phyloP scores from a whole-genome alignment of 2,888 invertebrate genomes.

The Drosophila subquinaria region DNA sequence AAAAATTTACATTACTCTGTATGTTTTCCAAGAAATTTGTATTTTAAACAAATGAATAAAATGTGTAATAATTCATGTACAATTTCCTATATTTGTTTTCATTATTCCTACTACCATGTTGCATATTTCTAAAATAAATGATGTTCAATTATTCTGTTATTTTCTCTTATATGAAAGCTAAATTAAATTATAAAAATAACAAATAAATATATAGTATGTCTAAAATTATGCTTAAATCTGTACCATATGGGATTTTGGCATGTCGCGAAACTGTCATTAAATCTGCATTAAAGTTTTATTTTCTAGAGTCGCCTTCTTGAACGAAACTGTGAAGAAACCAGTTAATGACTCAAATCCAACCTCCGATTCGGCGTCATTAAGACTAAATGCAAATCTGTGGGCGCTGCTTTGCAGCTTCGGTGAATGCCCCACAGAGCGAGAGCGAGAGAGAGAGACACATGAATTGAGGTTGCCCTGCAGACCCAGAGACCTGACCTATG shows the following conservation, averaged over 20 bases:
- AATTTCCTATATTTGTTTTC: too few species aligned
- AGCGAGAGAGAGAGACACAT: slow-evolving; percentile 12
- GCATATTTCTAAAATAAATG: too few species aligned
- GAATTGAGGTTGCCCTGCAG: slow-evolving; percentile 64
- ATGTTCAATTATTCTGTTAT: too few species aligned
- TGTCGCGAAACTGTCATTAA: neutral
- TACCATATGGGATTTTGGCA: neutral
- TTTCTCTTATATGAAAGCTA: neutral
- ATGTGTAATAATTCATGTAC: too few species aligned
- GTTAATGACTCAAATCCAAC: slow-evolving; percentile 19
- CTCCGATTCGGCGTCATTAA: slow-evolving; percentile 13
- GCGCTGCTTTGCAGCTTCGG: slow-evolving; percentile 5
- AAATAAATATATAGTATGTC: neutral
- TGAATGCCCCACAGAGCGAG: slow-evolving; percentile 5
- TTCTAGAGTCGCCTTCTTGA: neutral
- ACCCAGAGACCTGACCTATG: slow-evolving; percentile 77
- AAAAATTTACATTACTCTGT: neutral
- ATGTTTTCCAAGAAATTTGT: too few species aligned
- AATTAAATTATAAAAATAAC: neutral
- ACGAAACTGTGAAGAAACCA: slow-evolving; percentile 6
- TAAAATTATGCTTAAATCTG: neutral
- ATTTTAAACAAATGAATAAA: too few species aligned
- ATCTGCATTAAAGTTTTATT: neutral
- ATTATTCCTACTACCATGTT: too few species aligned
- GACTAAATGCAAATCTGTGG: slow-evolving; percentile 12